Evolutionary conservation across 2,113 vertebrate genomes (phyloP), one percentile per base, ranked within the genome.

Genomic region (Pipra filicauda): DNA sequence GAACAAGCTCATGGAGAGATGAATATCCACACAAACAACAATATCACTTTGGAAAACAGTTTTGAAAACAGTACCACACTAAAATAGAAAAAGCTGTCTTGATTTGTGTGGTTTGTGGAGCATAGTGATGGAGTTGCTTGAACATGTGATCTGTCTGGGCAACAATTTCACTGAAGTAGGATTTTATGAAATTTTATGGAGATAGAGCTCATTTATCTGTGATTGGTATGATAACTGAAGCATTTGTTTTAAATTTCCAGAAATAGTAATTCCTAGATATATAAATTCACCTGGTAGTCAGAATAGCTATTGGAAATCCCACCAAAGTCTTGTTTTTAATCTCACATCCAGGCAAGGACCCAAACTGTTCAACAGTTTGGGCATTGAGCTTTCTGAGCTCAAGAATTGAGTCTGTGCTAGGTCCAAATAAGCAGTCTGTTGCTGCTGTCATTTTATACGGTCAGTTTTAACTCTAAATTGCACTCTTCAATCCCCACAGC

Each of bases 161-260:
- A 92, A 62, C 67, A 70, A 78, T 73, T 94, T 83, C 59, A 62
- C 51, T 92, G 51, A 70, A 76, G 39, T 12, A 76, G 46, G 55
- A 66, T 92, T 92, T 87, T 75, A 85, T 59, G 57, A 75, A 78
- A 67, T 91, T 89, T 90, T 73, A 51, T 70, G 23, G 41, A 86
- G 26, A 33, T 70, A 83, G 39, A 95, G 18, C 28, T 93, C 37
- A 49, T 90, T 92, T 93, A 24, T 76, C 55, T 70, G 64, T 86
- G 80, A 88, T 75, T 84, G 64, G 30, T 75, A 48, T 66, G 59
- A 70, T 88, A 92, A 92, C 48, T 39, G 69, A 61, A 46, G 52
- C 76, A 91, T 64, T 88, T 93, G 46, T 84, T 93, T 86, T 72
- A 65, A 70, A 87, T 87, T 91, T 81, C 83, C 65, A 81, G 61